A percentile compares a stretch with the other conserved stretches of the same genome.
These are phyloP conservation scores for Aleiodes testaceus DNA, from an alignment of 2,888 invertebrate genomes.

Conservation along the genomic window DNA sequence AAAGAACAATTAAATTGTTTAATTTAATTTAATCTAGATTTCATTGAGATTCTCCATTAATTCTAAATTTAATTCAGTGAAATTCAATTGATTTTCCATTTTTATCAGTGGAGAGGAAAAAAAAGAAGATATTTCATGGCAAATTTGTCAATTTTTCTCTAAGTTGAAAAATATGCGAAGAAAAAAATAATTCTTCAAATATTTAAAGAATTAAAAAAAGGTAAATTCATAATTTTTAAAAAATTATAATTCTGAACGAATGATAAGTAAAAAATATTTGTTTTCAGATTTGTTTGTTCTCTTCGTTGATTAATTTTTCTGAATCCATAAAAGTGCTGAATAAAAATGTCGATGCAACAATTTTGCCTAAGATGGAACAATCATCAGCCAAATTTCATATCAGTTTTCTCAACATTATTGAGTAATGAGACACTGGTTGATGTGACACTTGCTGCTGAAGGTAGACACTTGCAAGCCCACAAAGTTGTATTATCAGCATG, in stretches of 20 bases:
- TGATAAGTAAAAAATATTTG: conserved; percentile 2
- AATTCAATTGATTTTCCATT: background rate
- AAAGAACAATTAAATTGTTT: background rate
- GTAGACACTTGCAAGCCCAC: conserved; percentile 89
- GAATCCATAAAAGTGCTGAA: background rate
- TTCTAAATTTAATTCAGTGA: background rate
- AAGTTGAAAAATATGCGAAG: conserved; percentile 6
- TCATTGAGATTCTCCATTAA: background rate
- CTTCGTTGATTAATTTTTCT: too few relatives aligned
- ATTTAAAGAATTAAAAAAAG: conserved; percentile 23
- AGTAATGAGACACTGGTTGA: conserved; percentile 90
- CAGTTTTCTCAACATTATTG: conserved; percentile 88
- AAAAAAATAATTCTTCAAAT: background rate
- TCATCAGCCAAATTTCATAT: conserved; percentile 94
- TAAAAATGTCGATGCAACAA: conserved; percentile 81
- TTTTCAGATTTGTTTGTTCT: background rate
- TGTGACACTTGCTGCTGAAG: conserved; percentile 93
- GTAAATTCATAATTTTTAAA: conserved; percentile 24
- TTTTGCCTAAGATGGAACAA: conserved; percentile 93
- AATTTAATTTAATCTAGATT: background rate
- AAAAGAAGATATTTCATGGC: background rate
- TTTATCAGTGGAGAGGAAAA: background rate
- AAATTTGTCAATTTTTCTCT: too few relatives aligned
- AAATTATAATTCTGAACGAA: conserved; percentile 36
- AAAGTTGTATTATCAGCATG: conserved; percentile 93